These are phyloP conservation scores for Percopsis omiscomaycus DNA, from an alignment of 2,797 vertebrate species.

Conservation along the genomic window DNA sequence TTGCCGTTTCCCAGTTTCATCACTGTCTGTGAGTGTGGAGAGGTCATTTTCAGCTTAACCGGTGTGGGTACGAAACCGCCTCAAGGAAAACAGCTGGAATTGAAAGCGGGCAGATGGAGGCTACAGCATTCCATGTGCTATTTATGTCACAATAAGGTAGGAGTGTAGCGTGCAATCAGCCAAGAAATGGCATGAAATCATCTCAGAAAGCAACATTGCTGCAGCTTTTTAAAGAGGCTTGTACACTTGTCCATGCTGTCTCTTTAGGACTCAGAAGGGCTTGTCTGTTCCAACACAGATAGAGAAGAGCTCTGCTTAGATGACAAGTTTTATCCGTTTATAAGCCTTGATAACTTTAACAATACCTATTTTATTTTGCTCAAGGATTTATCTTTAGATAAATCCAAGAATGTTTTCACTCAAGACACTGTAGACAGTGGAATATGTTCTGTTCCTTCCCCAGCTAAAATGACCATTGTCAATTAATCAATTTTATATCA, in stretches of 20 bases:
- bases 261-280: neutral
- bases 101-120: conserved; percentile 18
- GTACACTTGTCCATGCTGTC: neutral
- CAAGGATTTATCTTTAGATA: neutral
- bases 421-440: too few species aligned
- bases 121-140: conserved; percentile 13
- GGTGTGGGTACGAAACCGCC: conserved; percentile 22
- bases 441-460: too few species aligned
- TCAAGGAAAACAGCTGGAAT: conserved; percentile 27
- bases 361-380: neutral
- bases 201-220: conserved; percentile 3
- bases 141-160: conserved; percentile 38
- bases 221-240: conserved; percentile 13
- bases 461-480: neutral
- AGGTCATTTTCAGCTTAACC: conserved; percentile 23
- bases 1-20: conserved; percentile 26
- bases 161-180: conserved; percentile 34
- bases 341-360: conserved; percentile 6
- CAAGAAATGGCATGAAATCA: conserved; percentile 27
- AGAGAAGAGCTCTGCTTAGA: too few species aligned
- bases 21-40: conserved; percentile 8
- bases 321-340: neutral
- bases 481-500: neutral
- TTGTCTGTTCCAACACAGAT: neutral
- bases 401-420: neutral